phyloP scores from a whole-genome alignment of 1,140 invertebrate genomes.

The Heliconius congener region DNA sequence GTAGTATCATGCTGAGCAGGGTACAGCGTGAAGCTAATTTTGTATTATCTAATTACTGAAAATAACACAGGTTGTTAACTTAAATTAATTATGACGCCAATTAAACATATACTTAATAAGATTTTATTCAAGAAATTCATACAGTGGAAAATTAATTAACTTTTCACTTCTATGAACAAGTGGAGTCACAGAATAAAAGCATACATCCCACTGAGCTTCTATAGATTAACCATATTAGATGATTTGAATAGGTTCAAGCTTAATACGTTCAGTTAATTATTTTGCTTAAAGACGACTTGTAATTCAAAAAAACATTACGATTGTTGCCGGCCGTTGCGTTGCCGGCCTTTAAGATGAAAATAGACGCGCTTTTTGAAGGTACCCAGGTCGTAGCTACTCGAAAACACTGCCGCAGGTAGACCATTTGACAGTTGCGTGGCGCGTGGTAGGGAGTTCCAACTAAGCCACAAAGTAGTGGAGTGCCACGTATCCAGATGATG shows the following conservation, averaged over 20 bases:
- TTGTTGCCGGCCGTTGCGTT: no score
- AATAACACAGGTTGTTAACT: conserved; percentile 43
- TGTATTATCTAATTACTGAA: conserved; percentile 32
- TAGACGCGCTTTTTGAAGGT: no score
- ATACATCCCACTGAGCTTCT: conserved; percentile 70
- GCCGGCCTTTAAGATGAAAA: no score
- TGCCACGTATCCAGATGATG: no score
- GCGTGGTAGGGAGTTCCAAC: no score
- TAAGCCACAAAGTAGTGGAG: no score
- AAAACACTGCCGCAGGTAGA: no score
- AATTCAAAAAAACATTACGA: not conserved
- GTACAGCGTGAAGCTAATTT: not conserved
- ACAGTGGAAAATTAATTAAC: conserved; percentile 79
- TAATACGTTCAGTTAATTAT: conserved; percentile 1
- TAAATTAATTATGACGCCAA: conserved; percentile 63
- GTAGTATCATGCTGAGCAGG: no score
- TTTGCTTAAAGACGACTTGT: not conserved
- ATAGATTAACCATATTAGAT: conserved; percentile 69
- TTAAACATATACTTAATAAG: conserved; percentile 70
- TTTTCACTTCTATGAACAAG: conserved; percentile 55
- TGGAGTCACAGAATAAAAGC: conserved; percentile 56
- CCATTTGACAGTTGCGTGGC: no score
- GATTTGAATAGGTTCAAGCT: conserved; percentile 39
- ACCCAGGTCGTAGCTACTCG: no score
- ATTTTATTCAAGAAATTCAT: conserved; percentile 66